These are phyloP conservation scores for Drosophila tanythrix DNA, from an alignment of 2,888 invertebrate species.

Conservation along the genomic window DNA sequence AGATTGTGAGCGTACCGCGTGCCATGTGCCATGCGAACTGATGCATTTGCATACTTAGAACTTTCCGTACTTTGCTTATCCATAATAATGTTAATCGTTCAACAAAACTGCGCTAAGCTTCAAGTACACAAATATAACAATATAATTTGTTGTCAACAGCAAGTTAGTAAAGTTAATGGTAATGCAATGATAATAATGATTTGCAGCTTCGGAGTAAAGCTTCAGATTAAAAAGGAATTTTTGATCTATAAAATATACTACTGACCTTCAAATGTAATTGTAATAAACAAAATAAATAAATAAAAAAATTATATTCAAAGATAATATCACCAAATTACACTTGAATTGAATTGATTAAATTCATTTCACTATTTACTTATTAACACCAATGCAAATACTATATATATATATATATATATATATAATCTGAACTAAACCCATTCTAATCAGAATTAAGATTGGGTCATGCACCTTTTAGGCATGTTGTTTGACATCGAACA, in stretches of 20 bases:
- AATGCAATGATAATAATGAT: background rate
- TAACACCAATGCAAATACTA: background rate
- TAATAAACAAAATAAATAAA: background rate
- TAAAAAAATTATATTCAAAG: background rate
- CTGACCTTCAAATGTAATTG: background rate
- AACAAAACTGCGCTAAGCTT: constrained; percentile 27
- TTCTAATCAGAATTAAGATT: constrained; percentile 45
- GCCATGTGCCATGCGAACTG: constrained; percentile 7
- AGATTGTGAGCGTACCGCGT: constrained; percentile 20
- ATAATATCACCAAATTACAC: background rate
- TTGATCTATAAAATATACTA: background rate
- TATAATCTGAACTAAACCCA: background rate
- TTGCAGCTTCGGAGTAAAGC: background rate
- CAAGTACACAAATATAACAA: constrained; percentile 22
- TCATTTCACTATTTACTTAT: background rate
- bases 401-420: background rate
- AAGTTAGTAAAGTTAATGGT: background rate
- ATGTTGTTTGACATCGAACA: constrained; percentile 45
- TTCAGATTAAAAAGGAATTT: background rate
- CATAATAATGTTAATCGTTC: constrained; percentile 32
- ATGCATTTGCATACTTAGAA: background rate
- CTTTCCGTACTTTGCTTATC: background rate
- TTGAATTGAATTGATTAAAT: background rate
- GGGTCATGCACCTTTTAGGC: constrained; percentile 55
- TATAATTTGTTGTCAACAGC: background rate